These are phyloP conservation scores for Penaeus vannamei DNA, from an alignment of 1,140 invertebrate genomes.

Conservation along the genomic window DNA sequence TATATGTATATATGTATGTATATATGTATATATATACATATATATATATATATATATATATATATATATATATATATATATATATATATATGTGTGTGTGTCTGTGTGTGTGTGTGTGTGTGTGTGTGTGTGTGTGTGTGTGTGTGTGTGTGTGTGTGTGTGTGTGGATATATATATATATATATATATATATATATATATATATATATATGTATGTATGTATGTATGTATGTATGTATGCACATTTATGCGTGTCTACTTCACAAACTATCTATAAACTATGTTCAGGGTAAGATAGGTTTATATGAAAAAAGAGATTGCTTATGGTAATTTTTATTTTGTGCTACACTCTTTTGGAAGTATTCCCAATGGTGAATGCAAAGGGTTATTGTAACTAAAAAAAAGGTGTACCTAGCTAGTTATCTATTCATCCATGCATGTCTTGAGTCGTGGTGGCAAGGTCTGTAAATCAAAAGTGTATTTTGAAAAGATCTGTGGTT, in stretches of 20 bases:
- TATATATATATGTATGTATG: conserved; percentile 23
- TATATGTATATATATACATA: too few relatives aligned
- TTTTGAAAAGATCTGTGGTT: too few relatives aligned
- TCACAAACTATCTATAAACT: neutral
- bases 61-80: conserved; percentile 3
- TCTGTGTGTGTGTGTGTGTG: neutral
- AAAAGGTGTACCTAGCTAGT: conserved; percentile 22
- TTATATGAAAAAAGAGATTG: neutral
- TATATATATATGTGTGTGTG: neutral
- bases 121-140: neutral
- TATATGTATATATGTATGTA: too few relatives aligned
- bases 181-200: conserved; percentile 30
- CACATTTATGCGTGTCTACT: neutral
- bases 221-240: neutral
- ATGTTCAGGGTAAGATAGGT: neutral
- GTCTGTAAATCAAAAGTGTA: too few relatives aligned
- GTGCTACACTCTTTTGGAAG: neutral
- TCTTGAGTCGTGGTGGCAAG: too few relatives aligned
- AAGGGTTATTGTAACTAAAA: neutral
- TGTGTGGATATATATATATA: neutral
- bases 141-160: neutral
- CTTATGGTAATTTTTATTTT: neutral
- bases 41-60: neutral
- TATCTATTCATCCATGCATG: neutral
- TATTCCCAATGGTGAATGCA: neutral